Evolutionary conservation across 1,140 invertebrate species (phyloP), one percentile per base, ranked within the genome.

Genomic region (Drosophila sproati): DNA sequence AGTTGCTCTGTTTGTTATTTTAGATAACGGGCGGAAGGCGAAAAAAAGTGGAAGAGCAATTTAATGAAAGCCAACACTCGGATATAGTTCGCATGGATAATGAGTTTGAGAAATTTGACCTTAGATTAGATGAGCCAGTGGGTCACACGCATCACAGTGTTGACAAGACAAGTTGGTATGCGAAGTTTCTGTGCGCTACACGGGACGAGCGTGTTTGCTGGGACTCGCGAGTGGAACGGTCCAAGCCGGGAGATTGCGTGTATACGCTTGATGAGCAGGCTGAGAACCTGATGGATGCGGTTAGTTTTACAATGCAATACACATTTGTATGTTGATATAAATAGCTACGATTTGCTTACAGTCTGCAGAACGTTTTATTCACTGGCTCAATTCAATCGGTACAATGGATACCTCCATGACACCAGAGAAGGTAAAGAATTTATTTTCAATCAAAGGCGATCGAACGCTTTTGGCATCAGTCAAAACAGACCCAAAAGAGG

Each of bases 211-310:
- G 83, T 2, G 59, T 89, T 7, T 59, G 59, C 20, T 88, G 83
- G 83, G 66, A 83, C 28, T 73, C 77, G 0, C 61, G 73, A 4
- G 51, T 91, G 3, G 71, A 80, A 47, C 67, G 82, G 8, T 63
- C 85, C 2, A 87, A 82, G 5, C 68, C 72, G 5, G 61, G 80
- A 5, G 71, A 68, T 5, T 66, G 60, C 1, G 37, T 50, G 0
- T 75, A 87, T 6, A 85, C 85, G 0, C 70, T 92, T 1, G 91
- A 92, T 34, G 91, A 92, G 28, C 91, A 92, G 41, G 91, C 91
- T 0, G 91, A 92, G 35, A 77, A 92, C 37, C 57, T 92, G 6
- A 92, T 92, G 92, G 91, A 92, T 80, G 90, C 91, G 39, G 91
- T 91, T 29, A 70, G 75, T 77, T 28, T 5, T 20, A 32, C 6